phyloP scores from a whole-genome alignment of 1,140 invertebrate species.

The Temnothorax nylanderi region DNA sequence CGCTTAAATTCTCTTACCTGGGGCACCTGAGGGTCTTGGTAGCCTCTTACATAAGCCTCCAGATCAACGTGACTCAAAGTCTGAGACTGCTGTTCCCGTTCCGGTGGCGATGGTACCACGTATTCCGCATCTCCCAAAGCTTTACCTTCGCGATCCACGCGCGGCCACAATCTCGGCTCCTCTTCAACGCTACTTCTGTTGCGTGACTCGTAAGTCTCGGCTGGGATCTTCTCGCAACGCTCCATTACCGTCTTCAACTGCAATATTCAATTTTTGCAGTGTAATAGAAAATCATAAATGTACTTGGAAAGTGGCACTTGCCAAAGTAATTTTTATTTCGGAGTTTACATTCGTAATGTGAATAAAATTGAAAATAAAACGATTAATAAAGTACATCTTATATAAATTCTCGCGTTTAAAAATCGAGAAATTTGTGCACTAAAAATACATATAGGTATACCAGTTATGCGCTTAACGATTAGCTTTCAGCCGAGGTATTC shows the following conservation, averaged over 20 bases:
- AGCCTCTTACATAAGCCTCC: constrained; percentile 86
- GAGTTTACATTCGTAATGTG: not conserved
- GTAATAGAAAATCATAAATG: constrained; percentile 37
- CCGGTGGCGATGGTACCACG: constrained; percentile 91
- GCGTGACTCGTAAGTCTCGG: constrained; percentile 88
- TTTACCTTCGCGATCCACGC: constrained; percentile 89
- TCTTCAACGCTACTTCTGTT: constrained; percentile 80
- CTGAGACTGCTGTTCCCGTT: constrained; percentile 88
- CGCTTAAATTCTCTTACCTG: constrained; percentile 68
- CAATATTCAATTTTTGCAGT: constrained; percentile 57
- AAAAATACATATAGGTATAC: not conserved
- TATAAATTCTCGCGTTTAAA: not conserved
- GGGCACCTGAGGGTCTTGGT: constrained; percentile 85
- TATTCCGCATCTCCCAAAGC: constrained; percentile 89
- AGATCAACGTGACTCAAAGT: constrained; percentile 85
- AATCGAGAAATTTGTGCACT: not conserved
- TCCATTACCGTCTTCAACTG: constrained; percentile 92
- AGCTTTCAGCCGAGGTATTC: not conserved
- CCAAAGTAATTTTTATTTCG: not conserved
- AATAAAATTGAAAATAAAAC: not conserved
- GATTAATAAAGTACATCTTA: not conserved
- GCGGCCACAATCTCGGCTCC: constrained; percentile 86
- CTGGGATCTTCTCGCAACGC: constrained; percentile 90
- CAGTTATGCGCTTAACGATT: not conserved
- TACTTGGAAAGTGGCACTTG: constrained; percentile 24